These are phyloP conservation scores for Drosophila asahinai DNA, from an alignment of 1,140 invertebrate species.

Conservation along the genomic window DNA sequence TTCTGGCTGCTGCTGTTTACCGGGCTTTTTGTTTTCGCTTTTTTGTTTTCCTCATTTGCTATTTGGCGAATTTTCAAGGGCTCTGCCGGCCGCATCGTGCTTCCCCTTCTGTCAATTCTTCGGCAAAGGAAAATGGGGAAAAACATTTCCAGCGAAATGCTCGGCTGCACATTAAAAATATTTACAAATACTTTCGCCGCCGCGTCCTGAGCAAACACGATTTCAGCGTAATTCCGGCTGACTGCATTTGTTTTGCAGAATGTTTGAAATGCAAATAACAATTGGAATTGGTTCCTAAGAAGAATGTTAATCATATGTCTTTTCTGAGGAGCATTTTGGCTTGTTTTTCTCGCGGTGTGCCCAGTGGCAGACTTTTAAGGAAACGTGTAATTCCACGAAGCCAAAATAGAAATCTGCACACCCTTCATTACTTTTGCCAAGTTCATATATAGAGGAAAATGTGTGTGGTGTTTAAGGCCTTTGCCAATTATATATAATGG, in stretches of 20 bases:
- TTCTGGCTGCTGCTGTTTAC: conserved; percentile 38
- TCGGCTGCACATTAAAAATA: conserved; percentile 63
- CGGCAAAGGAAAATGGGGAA: conserved; percentile 19
- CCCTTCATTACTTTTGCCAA: conserved; percentile 4
- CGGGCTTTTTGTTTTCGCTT: conserved; percentile 55
- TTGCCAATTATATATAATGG: conserved; percentile 34
- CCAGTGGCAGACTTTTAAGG: background rate
- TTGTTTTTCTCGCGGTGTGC: background rate
- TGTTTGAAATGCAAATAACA: conserved; percentile 25
- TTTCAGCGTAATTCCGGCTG: conserved; percentile 41
- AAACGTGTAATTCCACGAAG: background rate
- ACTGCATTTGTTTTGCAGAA: conserved; percentile 19
- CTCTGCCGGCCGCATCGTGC: conserved; percentile 13
- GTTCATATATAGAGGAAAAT: background rate
- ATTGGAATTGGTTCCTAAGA: conserved; percentile 5
- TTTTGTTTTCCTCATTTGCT: conserved; percentile 24
- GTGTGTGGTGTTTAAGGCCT: conserved; percentile 28
- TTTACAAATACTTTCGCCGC: conserved; percentile 63
- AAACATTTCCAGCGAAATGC: conserved; percentile 72
- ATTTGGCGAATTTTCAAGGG: conserved; percentile 58
- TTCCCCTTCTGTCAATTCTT: conserved; percentile 36
- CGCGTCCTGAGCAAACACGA: conserved; percentile 40
- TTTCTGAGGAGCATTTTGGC: background rate
- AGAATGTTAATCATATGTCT: conserved; percentile 4
- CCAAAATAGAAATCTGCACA: conserved; percentile 16